Percentiles rank a stretch among this genome's conserved stretches.
phyloP scores from a whole-genome alignment of 2,113 vertebrate genomes.

The Labeo rohita region DNA sequence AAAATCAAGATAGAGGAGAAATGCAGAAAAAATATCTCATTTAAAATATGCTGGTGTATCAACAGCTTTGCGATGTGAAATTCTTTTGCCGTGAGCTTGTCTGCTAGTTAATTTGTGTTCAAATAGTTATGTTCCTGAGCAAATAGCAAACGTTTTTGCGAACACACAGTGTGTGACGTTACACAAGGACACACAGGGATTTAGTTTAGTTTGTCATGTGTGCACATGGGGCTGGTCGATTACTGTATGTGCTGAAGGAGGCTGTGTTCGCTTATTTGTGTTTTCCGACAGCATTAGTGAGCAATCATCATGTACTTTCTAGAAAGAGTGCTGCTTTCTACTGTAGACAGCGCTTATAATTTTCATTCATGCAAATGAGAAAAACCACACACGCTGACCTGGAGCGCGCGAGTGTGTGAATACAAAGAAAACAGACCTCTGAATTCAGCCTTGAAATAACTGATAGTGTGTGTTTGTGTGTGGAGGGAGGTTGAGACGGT shows the following conservation, averaged over 20 bases:
- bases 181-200: constrained; percentile 21
- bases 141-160: not conserved
- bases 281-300: not conserved
- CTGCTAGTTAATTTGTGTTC: constrained; percentile 33
- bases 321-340: constrained; percentile 12
- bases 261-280: not conserved
- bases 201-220: not conserved
- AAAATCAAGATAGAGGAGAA: not conserved
- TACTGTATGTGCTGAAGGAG: not conserved
- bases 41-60: not conserved
- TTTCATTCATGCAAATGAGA: constrained; percentile 49
- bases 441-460: constrained; percentile 42
- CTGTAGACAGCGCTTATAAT: constrained; percentile 28
- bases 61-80: not conserved
- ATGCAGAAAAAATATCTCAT: not conserved
- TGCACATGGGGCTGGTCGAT: constrained; percentile 12
- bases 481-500: not conserved
- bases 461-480: not conserved
- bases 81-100: constrained; percentile 4
- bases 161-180: not conserved
- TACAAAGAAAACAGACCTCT: constrained; percentile 32
- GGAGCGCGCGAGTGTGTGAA: not conserved
- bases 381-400: not conserved
- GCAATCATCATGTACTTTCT: not conserved
- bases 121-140: constrained; percentile 9